A percentile compares a stretch with the other conserved stretches of the same genome.
phyloP scores from a whole-genome alignment of 1,140 invertebrate genomes.

The Oryzaephilus surinamensis region DNA sequence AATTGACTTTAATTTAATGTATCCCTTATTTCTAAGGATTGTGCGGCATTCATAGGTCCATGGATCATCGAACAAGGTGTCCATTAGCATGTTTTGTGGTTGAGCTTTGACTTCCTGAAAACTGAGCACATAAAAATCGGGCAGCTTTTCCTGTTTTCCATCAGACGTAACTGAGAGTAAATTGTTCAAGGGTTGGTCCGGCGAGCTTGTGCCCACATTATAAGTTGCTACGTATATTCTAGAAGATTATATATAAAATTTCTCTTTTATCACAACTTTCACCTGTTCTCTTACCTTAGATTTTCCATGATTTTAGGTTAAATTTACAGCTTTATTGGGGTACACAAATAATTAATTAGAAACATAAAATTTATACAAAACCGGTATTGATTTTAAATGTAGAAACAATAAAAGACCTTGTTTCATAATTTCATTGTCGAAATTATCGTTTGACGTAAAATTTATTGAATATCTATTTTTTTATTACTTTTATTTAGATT shows the following conservation, averaged over 20 bases:
- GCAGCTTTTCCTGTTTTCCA: conserved; percentile 47
- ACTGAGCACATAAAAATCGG: conserved; percentile 77
- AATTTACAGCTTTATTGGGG: too few species aligned
- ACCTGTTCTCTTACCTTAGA: too few species aligned
- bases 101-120: conserved; percentile 85
- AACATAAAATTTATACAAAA: too few species aligned
- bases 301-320: too few species aligned
- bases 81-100: conserved; percentile 71
- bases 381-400: too few species aligned
- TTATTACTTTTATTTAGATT: too few species aligned
- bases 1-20: conserved; percentile 66
- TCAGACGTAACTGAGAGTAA: conserved; percentile 41
- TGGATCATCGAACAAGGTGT: conserved; percentile 70
- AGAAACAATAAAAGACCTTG: too few species aligned
- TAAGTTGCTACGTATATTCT: conserved; percentile 72
- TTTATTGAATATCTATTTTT: too few species aligned
- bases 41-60: conserved; percentile 70
- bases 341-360: too few species aligned
- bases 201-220: conserved; percentile 71
- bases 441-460: too few species aligned
- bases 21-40: conserved; percentile 58
- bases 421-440: too few species aligned
- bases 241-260: conserved; percentile 17
- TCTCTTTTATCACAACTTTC: too few species aligned
- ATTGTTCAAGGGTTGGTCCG: conserved; percentile 57